Conservation (phyloP, 2,797 vertebrate species). For the Myiothlypis chrysogaster region DNA sequence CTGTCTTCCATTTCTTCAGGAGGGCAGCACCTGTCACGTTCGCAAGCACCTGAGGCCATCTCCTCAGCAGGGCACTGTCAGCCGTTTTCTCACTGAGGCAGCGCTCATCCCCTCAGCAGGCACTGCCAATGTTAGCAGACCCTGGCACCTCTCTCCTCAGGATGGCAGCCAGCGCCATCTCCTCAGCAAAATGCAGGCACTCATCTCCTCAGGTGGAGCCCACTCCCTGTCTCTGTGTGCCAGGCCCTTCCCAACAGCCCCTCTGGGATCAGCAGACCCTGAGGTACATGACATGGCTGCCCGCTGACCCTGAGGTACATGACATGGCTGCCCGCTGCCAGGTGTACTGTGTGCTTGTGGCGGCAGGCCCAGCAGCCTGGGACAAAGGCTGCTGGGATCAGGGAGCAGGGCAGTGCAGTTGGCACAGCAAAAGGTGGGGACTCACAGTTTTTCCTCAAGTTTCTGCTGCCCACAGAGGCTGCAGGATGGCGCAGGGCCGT, state of each 20-base stretch:
- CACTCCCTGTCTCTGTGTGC: background rate
- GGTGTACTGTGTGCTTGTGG: background rate
- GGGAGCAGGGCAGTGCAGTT: background rate
- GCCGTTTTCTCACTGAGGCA: background rate
- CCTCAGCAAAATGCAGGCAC: background rate
- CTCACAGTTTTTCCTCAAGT: background rate
- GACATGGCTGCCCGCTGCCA: background rate
- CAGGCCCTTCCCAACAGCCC: background rate
- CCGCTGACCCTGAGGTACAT: background rate
- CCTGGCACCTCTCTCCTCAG: background rate
- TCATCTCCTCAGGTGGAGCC: background rate
- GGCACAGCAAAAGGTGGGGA: background rate
- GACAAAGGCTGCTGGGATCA: background rate
- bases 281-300: background rate
- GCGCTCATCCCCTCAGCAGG: background rate
- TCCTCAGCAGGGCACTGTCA: background rate
- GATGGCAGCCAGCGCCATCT: no score
- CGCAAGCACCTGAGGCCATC: rapidly evolving
- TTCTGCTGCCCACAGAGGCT: background rate
- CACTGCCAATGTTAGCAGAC: background rate
- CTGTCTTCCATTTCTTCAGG: background rate
- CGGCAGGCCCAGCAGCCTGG: rapidly evolving
- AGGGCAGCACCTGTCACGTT: background rate
- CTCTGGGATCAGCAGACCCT: rapidly evolving
- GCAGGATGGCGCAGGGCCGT: rapidly evolving